Percentiles rank a stretch among this genome's conserved stretches.
These are phyloP conservation scores for Electrona antarctica DNA, from an alignment of 2,113 vertebrate species.

Conservation along the genomic window DNA sequence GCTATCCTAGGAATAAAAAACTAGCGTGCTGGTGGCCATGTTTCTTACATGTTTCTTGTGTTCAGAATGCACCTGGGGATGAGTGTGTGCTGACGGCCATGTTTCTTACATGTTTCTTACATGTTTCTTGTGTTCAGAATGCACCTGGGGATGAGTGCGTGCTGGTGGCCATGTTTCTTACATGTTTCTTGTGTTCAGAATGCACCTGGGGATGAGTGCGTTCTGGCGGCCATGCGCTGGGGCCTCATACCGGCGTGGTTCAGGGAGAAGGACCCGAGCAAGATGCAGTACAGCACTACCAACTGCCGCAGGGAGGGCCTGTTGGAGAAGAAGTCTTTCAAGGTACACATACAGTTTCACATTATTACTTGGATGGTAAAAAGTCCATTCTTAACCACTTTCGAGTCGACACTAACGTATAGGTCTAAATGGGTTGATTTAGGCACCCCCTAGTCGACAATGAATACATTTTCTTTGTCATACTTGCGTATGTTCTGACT, in stretches of 20 bases:
- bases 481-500: not conserved
- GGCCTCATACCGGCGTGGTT: slow-evolving; percentile 94
- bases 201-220: slow-evolving; percentile 85
- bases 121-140: slow-evolving; percentile 67
- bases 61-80: no score
- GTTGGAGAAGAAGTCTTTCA: slow-evolving; percentile 88
- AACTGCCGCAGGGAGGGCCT: slow-evolving; percentile 96
- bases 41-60: no score
- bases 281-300: slow-evolving; percentile 88
- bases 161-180: slow-evolving; percentile 83
- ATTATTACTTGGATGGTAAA: not conserved
- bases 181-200: slow-evolving; percentile 64
- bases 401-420: no score
- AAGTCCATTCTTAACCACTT: not conserved
- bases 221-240: slow-evolving; percentile 94
- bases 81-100: no score
- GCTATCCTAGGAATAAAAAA: no score
- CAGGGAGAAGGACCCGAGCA: slow-evolving; percentile 83
- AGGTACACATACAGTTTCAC: slow-evolving; percentile 76
- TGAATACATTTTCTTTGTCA: not conserved
- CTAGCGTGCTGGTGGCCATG: no score
- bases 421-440: no score
- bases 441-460: no score
- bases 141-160: slow-evolving; percentile 87
- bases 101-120: no score